Evolutionary conservation across 2,797 vertebrate species (phyloP), one percentile per base, ranked within the genome.

Genomic region (Chrosomus eos): DNA sequence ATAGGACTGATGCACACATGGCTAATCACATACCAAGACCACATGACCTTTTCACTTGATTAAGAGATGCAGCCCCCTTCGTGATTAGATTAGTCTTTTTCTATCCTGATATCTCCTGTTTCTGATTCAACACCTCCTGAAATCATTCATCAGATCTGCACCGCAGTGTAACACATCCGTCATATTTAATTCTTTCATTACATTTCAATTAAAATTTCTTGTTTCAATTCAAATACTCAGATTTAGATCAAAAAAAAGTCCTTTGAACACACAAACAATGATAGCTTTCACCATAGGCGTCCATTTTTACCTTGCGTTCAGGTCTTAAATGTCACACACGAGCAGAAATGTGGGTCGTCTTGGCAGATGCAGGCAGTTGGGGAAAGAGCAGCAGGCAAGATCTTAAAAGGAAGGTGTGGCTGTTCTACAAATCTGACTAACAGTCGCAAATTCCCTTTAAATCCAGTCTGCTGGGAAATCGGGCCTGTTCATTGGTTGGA

Each of bases 391-490:
- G 93, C 95, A 96, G 95, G 93, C 95, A 95, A 96, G 95, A 96
- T 96, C 95, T 96, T 96, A 96, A 96, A 96, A 96, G 95, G 95
- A 96, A 96, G 95, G 95, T 96, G 95, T 95, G 95, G 94, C 95
- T 95, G 95, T 96, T 95, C 94, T 92, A 95, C 93, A 90, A 84
- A 89, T 94, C 93, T 94, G 92, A 95, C 92, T 95, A 96, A 96
- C 95, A 96, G 95, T 96, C 95, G 95, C 95, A 96, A 96, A 96
- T 96, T 96, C 95, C 95, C 95, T 96, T 96, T 96, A 96, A 95
- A 96, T 94, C 95, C 95, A 95, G 95, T 95, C 95, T 95, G 95
- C 94, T 96, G 95, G 93, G 93, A 92, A 91, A 91, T 93, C 93
- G 87, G 90, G 92, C 93, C 94, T 92, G 90, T 90, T 92, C 88